Conservation (phyloP, 1,140 invertebrate genomes). For the Chelonus insularis region DNA sequence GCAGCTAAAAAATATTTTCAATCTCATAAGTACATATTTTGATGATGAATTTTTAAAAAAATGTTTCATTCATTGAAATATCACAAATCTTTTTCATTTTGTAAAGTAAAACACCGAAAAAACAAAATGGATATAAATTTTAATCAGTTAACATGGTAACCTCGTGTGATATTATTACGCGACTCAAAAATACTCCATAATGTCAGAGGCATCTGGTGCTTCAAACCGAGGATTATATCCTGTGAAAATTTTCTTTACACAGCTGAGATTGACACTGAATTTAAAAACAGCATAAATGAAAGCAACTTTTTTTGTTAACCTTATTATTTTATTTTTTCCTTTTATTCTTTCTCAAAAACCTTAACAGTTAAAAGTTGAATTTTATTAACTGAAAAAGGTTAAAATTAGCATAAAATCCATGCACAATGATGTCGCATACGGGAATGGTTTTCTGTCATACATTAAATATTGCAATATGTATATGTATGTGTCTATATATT, state of each 20-base stretch:
- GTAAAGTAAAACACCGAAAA: too few relatives aligned
- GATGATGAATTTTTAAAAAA: too few relatives aligned
- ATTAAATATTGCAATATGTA: constrained; percentile 2
- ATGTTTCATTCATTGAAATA: too few relatives aligned
- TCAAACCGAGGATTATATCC: constrained; percentile 26
- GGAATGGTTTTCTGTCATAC: not conserved
- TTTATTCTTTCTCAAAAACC: constrained; percentile 8
- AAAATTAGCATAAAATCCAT: constrained; percentile 49
- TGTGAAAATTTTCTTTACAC: constrained; percentile 44
- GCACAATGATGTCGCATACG: not conserved
- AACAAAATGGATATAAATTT: too few relatives aligned
- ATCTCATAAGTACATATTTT: too few relatives aligned
- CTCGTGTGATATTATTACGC: not conserved
- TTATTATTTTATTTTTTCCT: not conserved
- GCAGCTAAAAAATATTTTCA: too few relatives aligned
- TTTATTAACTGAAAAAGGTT: constrained; percentile 48
- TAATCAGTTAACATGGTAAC: not conserved
- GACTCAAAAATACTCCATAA: constrained; percentile 11
- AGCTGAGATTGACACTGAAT: constrained; percentile 26
- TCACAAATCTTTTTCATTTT: too few relatives aligned
- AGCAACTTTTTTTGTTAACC: too few relatives aligned
- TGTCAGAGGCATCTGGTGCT: constrained; percentile 32
- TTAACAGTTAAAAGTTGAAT: constrained; percentile 31
- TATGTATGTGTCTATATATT: too few relatives aligned
- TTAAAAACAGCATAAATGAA: not conserved